phyloP scores from a whole-genome alignment of 2,797 vertebrate species.

The Cephalopachus bancanus region DNA sequence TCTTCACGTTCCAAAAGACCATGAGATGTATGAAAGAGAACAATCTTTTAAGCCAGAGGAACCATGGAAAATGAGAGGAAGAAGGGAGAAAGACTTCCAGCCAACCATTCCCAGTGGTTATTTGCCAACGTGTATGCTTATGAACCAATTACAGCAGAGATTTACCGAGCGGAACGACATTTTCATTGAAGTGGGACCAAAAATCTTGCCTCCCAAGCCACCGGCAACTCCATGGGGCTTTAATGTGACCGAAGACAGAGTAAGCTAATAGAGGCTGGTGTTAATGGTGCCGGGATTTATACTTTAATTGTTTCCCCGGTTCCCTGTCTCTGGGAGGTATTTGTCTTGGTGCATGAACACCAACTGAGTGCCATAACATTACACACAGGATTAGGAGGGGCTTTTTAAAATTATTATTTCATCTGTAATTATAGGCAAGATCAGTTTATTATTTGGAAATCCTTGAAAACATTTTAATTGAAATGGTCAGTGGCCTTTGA shows the following conservation, averaged over 20 bases:
- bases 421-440: constrained; percentile 87
- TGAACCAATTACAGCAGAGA: constrained; percentile 88
- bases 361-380: constrained; percentile 80
- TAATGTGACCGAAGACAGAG: constrained; percentile 86
- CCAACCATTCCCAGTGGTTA: constrained; percentile 64
- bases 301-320: constrained; percentile 87
- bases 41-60: not conserved
- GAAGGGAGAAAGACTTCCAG: not conserved
- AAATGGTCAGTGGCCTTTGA: constrained; percentile 88
- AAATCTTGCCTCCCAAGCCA: constrained; percentile 83
- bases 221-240: constrained; percentile 84
- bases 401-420: constrained; percentile 78
- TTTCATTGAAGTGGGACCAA: constrained; percentile 85
- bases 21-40: not conserved
- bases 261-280: constrained; percentile 87
- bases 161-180: constrained; percentile 85
- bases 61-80: not conserved
- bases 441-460: constrained; percentile 87
- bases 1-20: not conserved
- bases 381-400: constrained; percentile 79
- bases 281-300: constrained; percentile 88
- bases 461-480: constrained; percentile 88
- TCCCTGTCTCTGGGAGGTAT: constrained; percentile 83
- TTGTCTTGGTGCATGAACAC: constrained; percentile 85
- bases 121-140: constrained; percentile 81